Conservation (phyloP, 2,888 invertebrate genomes). For the Agrilus cyanescens region DNA sequence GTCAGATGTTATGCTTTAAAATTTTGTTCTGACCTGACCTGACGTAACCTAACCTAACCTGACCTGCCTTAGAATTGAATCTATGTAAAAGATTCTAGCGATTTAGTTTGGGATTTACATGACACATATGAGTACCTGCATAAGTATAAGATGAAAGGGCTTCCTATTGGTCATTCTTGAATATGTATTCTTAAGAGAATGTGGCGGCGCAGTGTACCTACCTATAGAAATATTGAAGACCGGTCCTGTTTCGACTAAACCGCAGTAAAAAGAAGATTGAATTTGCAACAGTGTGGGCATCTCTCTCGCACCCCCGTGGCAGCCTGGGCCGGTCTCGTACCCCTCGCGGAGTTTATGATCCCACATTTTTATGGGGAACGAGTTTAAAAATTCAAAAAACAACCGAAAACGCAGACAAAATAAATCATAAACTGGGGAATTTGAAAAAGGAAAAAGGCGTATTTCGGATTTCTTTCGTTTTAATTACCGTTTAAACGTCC, state of each 20-base stretch:
- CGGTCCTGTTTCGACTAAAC: conserved; percentile 5
- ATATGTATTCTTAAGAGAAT: conserved; percentile 6
- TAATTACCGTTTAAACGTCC: conserved; percentile 26
- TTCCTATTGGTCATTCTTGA: too few species aligned
- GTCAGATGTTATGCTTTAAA: too few species aligned
- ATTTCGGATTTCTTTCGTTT: conserved; percentile 26
- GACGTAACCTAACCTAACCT: too few species aligned
- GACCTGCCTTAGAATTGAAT: too few species aligned
- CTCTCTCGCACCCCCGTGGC: conserved; percentile 8
- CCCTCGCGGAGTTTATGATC: conserved; percentile 28
- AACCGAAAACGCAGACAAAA: conserved; percentile 36
- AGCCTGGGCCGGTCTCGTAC: conserved; percentile 10
- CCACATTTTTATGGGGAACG: conserved; percentile 35
- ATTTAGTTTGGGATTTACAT: too few species aligned
- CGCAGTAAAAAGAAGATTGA: conserved; percentile 14
- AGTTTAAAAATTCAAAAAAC: conserved; percentile 38
- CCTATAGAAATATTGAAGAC: conserved; percentile 4
- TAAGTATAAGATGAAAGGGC: too few species aligned
- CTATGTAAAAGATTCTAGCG: too few species aligned
- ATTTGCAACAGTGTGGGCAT: conserved; percentile 9
- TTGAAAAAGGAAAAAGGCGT: conserved; percentile 31
- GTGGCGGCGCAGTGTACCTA: conserved; percentile 12
- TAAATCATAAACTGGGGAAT: conserved; percentile 36
- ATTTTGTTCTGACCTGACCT: too few species aligned
- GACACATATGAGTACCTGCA: too few species aligned